Base-by-base conservation (phyloP, 2,888 invertebrate genomes). In the Spicauda simplicius region DNA sequence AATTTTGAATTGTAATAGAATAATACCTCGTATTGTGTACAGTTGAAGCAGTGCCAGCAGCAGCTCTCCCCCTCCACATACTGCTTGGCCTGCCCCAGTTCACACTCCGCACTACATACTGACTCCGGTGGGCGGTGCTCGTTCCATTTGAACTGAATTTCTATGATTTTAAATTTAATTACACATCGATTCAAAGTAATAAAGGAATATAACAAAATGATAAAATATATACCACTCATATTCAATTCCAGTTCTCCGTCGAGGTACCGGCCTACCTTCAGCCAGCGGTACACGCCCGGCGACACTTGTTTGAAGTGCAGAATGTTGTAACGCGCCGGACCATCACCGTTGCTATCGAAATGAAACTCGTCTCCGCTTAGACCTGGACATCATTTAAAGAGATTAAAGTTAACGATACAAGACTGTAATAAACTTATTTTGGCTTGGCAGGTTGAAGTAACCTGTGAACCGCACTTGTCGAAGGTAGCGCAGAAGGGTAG, bases 291-390 rank as follows among this genome's bases (percentile, higher is more conserved):
- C 73, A 95, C 94, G 12, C 96, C 97, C 0, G 92, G 94, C 20
- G 95, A 89, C 18, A 95, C 94, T 83, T 97, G 97, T 83, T 98
- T 97, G 94, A 98, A 99, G 88, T 99, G 98, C 73, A 98, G 96
- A 77, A 99, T 98, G 83, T 98, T 97, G 93, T 99, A 99, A 53
- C 98, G 95, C 11, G 98, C 98, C 0, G 98, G 98, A 0, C 98
- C 98, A 84, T 99, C 99, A 1, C 98, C 98, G 77, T 97, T 96
- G 64, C 90, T 93, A 84, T 98, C 97, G 86, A 99, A 99, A 74
- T 96, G 96, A 86, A 99, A 98, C 79, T 96, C 94, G 85, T 98
- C 97, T 0, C 97, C 97, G 77, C 97, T 97, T 64, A 98, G 91
- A 73, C 98, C 98, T 98, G 82, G 18, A 37, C 14, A 18, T 12